Evolutionary conservation across 92 coral and sea anemone species (phyloP), one percentile per base, ranked within the genome.

Genomic region (Virgularia gustaviana): DNA sequence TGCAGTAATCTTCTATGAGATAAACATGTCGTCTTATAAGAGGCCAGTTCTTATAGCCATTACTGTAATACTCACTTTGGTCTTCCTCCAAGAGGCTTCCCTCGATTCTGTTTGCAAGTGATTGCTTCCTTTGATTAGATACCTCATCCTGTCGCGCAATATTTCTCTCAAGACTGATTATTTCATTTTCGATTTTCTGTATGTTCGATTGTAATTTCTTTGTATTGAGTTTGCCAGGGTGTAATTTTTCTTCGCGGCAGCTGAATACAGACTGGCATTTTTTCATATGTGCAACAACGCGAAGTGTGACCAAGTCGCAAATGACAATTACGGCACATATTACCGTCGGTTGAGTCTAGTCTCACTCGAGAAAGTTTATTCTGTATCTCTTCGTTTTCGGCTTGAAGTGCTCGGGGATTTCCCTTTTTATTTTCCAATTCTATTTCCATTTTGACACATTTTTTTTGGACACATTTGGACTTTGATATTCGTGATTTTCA

Each of bases 141-240:
- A 47, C 36, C 9, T 57, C 66, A 34, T 60, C 43, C 18, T 33
- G 66, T 31, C 37, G 43, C 37, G 44, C 22, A 60, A 57, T 57
- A 16, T 57, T 57, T 57, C 64, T 60, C 27, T 60, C 66, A 60
- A 60, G 44, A 13, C 2, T 19, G 11, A 29, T 60, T 2, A 33
- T 60, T 60, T 35, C 66, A 10, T 60, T 33, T 60, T 28, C 37
- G 32, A 60, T n/a, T 60, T 60, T 60, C 45, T 33, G 66, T 24
- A 35, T 60, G 7, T 60, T 60, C 9, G 64, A 57, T 1, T 41
- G 37, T 41, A 57, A 6, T 10, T 57, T 36, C 34, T 57, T 57
- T 8, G 64, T 57, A 18, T 28, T 35, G 36, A 60, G 23, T 35
- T 60, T 47, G 24, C 66, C 66, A 7, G 66, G 66, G 66, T 60